Evolutionary conservation across 2,113 vertebrate species (phyloP).

Genomic region (Cathartes aura): DNA sequence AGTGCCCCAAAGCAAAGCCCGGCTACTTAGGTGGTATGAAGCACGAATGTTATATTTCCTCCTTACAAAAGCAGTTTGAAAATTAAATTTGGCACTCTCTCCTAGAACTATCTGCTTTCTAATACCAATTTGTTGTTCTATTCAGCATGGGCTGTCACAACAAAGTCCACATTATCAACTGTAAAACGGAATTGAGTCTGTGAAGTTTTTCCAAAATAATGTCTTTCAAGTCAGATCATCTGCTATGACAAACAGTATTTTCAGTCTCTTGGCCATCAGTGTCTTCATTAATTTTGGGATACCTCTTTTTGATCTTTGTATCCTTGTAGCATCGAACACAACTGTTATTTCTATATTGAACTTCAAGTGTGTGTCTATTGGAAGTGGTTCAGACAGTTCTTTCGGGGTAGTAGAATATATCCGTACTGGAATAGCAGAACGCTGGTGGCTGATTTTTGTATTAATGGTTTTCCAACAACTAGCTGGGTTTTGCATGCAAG

Average conservation of each 20-base stretch:
- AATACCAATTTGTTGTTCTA: slow-evolving; percentile 15
- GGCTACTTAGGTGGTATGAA: background rate
- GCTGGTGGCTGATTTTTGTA: background rate
- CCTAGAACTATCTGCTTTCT: background rate
- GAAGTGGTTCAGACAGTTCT: background rate
- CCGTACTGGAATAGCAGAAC: background rate
- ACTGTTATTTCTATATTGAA: background rate
- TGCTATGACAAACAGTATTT: background rate
- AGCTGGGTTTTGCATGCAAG: background rate
- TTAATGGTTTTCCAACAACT: background rate
- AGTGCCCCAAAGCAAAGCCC: background rate
- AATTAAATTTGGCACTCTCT: background rate
- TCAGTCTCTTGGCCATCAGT: background rate
- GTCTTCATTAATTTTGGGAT: background rate
- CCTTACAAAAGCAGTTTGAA: background rate
- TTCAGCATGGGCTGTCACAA: slow-evolving; percentile 29
- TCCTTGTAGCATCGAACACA: background rate
- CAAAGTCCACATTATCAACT: slow-evolving; percentile 13
- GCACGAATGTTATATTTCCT: background rate
- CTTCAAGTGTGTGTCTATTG: background rate
- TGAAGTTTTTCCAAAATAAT: slow-evolving; percentile 26
- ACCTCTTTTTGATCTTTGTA: background rate
- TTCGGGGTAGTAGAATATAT: background rate
- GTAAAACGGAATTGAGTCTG: background rate
- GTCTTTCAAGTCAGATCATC: slow-evolving; percentile 6